phyloP scores from a whole-genome alignment of 2,797 vertebrate genomes.

The Esox masquinongy region DNA sequence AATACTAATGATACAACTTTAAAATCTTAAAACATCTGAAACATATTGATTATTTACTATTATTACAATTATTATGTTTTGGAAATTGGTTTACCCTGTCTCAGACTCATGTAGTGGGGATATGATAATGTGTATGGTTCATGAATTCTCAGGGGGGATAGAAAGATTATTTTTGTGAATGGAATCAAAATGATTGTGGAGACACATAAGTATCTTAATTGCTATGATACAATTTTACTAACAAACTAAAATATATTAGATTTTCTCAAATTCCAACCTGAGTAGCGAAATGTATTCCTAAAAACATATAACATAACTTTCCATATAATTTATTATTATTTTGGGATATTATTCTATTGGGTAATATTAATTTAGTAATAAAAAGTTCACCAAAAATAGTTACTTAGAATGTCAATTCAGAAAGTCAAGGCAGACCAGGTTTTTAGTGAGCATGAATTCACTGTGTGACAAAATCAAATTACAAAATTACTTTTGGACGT shows the following conservation, averaged over 20 bases:
- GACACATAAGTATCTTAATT: conserved; percentile 17
- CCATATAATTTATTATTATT: neutral
- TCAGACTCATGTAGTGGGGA: no score
- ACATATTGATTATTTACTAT: no score
- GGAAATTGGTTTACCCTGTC: no score
- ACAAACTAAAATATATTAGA: neutral
- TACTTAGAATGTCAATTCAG: neutral
- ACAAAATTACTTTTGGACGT: neutral
- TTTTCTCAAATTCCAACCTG: neutral
- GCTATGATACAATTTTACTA: neutral
- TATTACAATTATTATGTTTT: no score
- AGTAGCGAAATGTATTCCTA: neutral
- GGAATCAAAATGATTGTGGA: conserved; percentile 26
- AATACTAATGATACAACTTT: no score
- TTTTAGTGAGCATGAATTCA: neutral
- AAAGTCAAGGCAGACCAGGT: neutral
- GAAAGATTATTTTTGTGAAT: conserved; percentile 31
- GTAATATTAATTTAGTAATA: neutral
- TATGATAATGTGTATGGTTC: conserved; percentile 16
- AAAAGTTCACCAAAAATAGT: neutral
- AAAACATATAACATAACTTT: neutral
- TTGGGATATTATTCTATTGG: neutral
- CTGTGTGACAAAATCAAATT: neutral
- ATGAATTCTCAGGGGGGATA: conserved; percentile 15
- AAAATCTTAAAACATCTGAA: no score